A percentile compares a stretch with the other conserved stretches of the same genome.
These are phyloP conservation scores for Crotalus tigris DNA, from an alignment of 2,113 vertebrate genomes.

Conservation along the genomic window DNA sequence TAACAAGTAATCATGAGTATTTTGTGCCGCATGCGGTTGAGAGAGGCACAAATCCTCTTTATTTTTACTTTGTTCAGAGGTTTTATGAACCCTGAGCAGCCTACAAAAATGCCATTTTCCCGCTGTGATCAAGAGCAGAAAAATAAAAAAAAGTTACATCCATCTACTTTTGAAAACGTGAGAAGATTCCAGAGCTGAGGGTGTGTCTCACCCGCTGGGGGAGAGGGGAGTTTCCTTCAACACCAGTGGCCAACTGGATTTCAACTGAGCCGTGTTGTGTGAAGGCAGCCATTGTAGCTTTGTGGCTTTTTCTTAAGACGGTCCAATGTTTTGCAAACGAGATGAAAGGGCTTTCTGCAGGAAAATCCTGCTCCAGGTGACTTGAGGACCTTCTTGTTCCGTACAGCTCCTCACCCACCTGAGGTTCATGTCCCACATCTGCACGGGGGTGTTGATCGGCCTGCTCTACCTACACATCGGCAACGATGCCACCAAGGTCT, in stretches of 20 bases:
- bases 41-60: not conserved
- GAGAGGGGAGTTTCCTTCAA: not conserved
- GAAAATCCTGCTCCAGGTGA: not conserved
- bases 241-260: not conserved
- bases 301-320: not conserved
- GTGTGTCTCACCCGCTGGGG: not conserved
- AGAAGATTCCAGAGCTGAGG: not conserved
- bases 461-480: slow-evolving; percentile 96
- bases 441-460: slow-evolving; percentile 91
- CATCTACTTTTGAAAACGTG: not conserved
- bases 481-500: slow-evolving; percentile 94
- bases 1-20: not conserved
- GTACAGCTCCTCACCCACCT: slow-evolving; percentile 92
- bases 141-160: not conserved
- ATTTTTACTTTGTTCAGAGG: not conserved
- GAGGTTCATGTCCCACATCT: slow-evolving; percentile 91
- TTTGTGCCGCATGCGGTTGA: not conserved
- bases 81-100: not conserved
- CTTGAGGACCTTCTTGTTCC: not conserved
- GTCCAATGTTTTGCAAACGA: not conserved
- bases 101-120: not conserved
- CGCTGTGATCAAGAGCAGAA: not conserved
- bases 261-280: not conserved
- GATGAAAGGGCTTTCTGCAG: not conserved
- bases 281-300: too few relatives aligned